Conservation (phyloP, 30 jellyfish, hydroid and myxozoan species). For the Pseudorhiza aurosa region DNA sequence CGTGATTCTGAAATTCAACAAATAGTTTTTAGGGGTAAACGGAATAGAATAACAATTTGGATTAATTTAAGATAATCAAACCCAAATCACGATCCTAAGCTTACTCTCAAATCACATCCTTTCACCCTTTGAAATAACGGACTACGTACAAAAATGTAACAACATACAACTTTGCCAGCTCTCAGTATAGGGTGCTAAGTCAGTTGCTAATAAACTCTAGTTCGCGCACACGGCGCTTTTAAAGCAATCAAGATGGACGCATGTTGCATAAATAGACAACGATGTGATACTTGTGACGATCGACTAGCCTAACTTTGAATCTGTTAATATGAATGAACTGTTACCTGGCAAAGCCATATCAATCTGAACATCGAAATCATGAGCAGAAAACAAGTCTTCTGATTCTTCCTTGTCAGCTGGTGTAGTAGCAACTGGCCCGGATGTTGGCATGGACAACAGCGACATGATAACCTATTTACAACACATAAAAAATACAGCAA, state of each 20-base stretch:
- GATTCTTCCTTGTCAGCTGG: constrained; percentile 79
- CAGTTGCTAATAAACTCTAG: too few species aligned
- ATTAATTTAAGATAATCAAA: not conserved
- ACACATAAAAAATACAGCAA: not conserved
- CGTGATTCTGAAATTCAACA: constrained; percentile 77
- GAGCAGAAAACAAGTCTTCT: constrained; percentile 92
- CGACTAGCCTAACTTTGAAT: too few species aligned
- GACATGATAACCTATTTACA: constrained; percentile 59
- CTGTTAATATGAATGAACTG: too few species aligned
- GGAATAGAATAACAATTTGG: not conserved
- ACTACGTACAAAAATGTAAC: too few species aligned
- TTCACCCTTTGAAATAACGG: not conserved
- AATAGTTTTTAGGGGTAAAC: not conserved
- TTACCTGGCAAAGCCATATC: constrained; percentile 93
- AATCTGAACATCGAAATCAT: constrained; percentile 94
- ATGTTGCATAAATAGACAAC: too few species aligned
- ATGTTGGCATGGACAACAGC: constrained; percentile 71
- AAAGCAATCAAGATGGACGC: too few species aligned
- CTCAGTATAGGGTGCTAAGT: too few species aligned
- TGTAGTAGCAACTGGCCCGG: constrained; percentile 42
- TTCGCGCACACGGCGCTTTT: too few species aligned
- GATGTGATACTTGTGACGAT: too few species aligned
- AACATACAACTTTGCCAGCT: too few species aligned
- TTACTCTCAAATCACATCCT: not conserved
- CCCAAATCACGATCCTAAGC: not conserved